phyloP scores from a whole-genome alignment of 1,140 invertebrate genomes.

The Drosophila neocordata region DNA sequence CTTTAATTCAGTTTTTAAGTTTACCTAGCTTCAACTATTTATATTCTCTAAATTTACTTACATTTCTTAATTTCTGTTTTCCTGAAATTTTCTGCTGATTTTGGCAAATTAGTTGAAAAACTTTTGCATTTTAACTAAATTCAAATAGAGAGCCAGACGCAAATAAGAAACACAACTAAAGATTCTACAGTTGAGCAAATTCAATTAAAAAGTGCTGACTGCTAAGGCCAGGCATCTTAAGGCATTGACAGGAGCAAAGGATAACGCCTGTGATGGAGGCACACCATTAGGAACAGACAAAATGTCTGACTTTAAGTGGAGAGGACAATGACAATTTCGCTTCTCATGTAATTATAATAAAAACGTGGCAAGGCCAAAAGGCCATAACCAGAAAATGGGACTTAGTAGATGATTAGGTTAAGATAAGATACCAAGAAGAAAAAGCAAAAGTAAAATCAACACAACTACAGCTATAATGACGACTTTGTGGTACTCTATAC shows the following conservation, averaged over 20 bases:
- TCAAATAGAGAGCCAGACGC: slow-evolving; percentile 57
- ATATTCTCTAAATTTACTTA: background rate
- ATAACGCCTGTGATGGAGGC: slow-evolving; percentile 9
- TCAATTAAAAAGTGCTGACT: slow-evolving; percentile 81
- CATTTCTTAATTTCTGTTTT: background rate
- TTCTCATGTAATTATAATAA: slow-evolving; percentile 12
- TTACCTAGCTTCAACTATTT: no score
- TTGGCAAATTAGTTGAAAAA: slow-evolving; percentile 13
- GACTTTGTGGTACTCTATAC: background rate
- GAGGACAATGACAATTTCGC: slow-evolving; percentile 6
- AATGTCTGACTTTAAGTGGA: slow-evolving; percentile 5
- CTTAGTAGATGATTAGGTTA: slow-evolving; percentile 16
- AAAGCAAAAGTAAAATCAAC: slow-evolving; percentile 6
- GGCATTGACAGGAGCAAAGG: slow-evolving; percentile 45
- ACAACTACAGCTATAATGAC: slow-evolving; percentile 37
- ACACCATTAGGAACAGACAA: slow-evolving; percentile 8
- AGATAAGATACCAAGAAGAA: slow-evolving; percentile 48
- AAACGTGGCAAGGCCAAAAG: slow-evolving; percentile 10
- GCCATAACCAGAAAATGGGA: slow-evolving; percentile 9
- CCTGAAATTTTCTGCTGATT: slow-evolving; percentile 45
- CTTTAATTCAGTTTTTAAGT: no score
- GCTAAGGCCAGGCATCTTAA: background rate
- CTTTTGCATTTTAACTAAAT: slow-evolving; percentile 61
- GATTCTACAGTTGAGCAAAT: slow-evolving; percentile 43
- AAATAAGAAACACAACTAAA: slow-evolving; percentile 55